Evolutionary conservation across 64 coral and sea anemone genomes (phyloP).

Genomic region (Pachyseris speciosa): DNA sequence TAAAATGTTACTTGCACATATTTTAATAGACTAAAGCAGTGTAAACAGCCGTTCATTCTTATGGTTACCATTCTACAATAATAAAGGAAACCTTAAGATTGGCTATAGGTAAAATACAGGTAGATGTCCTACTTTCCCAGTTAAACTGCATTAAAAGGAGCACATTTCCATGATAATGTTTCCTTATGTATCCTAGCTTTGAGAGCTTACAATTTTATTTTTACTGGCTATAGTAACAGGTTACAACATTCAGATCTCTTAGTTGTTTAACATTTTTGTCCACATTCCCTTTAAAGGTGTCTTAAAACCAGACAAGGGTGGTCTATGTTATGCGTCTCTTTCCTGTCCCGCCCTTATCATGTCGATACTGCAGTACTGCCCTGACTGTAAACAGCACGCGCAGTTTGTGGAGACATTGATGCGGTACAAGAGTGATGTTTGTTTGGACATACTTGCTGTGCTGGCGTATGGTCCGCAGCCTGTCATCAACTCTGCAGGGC

Average conservation of each 20-base stretch:
- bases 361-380: constrained; percentile 90
- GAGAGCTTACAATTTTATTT: too few species aligned
- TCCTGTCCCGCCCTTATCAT: constrained; percentile 91
- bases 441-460: constrained; percentile 90
- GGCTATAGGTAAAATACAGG: too few species aligned
- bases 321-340: constrained; percentile 79
- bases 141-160: too few species aligned
- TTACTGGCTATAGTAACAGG: too few species aligned
- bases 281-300: constrained; percentile 32
- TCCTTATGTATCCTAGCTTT: too few species aligned
- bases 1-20: too few species aligned
- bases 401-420: constrained; percentile 96
- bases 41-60: too few species aligned
- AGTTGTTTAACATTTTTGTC: not conserved
- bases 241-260: not conserved
- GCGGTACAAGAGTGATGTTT: constrained; percentile 92
- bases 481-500: constrained; percentile 87
- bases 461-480: constrained; percentile 93
- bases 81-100: too few species aligned
- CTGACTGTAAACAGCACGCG: constrained; percentile 94
- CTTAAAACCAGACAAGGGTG: constrained; percentile 45
- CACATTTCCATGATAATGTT: too few species aligned
- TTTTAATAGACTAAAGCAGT: too few species aligned
- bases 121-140: too few species aligned
- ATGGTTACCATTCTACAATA: too few species aligned